These are phyloP conservation scores for Cheilinus undulatus DNA, from an alignment of 2,113 vertebrate genomes.

Conservation along the genomic window DNA sequence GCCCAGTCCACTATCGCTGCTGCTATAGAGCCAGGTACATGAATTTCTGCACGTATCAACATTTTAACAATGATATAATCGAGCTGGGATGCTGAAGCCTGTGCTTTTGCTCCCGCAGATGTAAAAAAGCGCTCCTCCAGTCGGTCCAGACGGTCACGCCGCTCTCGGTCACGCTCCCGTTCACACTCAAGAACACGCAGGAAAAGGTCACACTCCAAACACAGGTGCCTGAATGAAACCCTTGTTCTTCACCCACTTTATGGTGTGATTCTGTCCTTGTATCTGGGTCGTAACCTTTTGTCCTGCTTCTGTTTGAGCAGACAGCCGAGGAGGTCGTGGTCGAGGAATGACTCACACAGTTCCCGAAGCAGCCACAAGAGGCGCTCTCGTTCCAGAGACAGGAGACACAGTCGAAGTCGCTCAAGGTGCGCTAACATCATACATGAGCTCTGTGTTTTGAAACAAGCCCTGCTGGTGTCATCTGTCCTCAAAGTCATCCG, in stretches of 20 bases:
- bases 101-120: constrained; percentile 55
- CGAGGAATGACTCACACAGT: constrained; percentile 84
- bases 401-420: constrained; percentile 86
- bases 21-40: constrained; percentile 93
- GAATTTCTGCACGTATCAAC: background rate
- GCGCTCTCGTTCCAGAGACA: constrained; percentile 89
- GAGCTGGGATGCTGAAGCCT: background rate
- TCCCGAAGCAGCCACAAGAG: constrained; percentile 87
- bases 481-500: no score
- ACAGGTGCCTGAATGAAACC: constrained; percentile 80
- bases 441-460: no score
- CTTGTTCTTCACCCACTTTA: background rate
- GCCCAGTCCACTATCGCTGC: constrained; percentile 95
- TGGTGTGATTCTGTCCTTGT: no score
- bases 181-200: constrained; percentile 88
- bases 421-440: no score
- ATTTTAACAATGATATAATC: background rate
- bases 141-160: constrained; percentile 81
- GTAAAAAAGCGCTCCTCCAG: constrained; percentile 84
- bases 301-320: constrained; percentile 76
- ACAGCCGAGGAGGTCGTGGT: constrained; percentile 84
- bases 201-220: constrained; percentile 91
- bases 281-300: background rate
- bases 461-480: no score
- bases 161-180: constrained; percentile 88